A percentile compares a stretch with the other conserved stretches of the same genome.
Conservation (phyloP, 2,888 invertebrate species). For the Xestia rhomboidea region DNA sequence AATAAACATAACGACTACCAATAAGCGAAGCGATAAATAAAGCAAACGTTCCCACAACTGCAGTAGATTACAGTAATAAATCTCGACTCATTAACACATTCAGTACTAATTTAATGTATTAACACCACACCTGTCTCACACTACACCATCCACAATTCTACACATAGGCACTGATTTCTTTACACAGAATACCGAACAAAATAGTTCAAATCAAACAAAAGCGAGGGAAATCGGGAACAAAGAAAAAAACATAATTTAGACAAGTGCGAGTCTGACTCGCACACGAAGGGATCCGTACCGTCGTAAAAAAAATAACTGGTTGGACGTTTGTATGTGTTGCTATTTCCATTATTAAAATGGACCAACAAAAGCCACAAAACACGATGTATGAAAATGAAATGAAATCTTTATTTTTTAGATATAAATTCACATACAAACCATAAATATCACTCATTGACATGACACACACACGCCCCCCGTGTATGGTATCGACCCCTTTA, state of each 20-base stretch:
- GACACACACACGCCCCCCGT: no score
- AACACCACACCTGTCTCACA: constrained; percentile 44
- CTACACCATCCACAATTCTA: constrained; percentile 15
- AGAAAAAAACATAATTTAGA: neutral
- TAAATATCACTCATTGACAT: no score
- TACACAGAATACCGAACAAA: constrained; percentile 43
- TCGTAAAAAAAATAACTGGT: neutral
- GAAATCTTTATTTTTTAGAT: no score
- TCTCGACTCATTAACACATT: constrained; percentile 52
- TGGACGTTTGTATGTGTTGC: neutral
- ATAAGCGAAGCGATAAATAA: constrained; percentile 36
- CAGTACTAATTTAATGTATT: constrained; percentile 30
- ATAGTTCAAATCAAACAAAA: constrained; percentile 49
- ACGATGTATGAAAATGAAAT: neutral
- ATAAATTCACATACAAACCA: no score
- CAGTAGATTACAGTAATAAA: constrained; percentile 46
- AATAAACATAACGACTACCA: constrained; percentile 4
- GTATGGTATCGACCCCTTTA: no score
- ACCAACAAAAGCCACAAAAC: neutral
- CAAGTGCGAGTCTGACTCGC: neutral
- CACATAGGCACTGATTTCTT: constrained; percentile 48
- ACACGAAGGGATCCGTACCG: neutral
- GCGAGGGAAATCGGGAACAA: constrained; percentile 31
- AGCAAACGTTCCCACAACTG: constrained; percentile 42
- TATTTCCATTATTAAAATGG: neutral